A percentile compares a stretch with the other conserved stretches of the same genome.
These are phyloP conservation scores for Drosophila anomalata DNA, from an alignment of 2,888 invertebrate genomes.

Conservation along the genomic window DNA sequence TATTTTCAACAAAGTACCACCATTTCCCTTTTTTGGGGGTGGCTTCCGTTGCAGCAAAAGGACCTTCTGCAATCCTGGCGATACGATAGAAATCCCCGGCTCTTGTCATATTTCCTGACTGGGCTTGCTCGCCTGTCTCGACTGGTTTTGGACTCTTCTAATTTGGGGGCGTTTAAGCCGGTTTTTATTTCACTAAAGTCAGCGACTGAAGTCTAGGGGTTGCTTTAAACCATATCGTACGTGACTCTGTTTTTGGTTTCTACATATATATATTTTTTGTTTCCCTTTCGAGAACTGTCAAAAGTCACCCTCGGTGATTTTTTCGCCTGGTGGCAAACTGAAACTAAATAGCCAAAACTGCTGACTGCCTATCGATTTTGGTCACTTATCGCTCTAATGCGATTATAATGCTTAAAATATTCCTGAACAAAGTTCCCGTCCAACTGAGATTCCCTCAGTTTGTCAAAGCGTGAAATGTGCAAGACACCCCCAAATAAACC, in stretches of 20 bases:
- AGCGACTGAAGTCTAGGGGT: slow-evolving; percentile 56
- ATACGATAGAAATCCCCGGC: slow-evolving; percentile 51
- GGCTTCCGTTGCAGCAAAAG: slow-evolving; percentile 62
- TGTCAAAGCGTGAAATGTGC: slow-evolving; percentile 69
- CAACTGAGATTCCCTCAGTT: slow-evolving; percentile 65
- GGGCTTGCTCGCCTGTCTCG: slow-evolving; percentile 15
- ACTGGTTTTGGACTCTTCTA: slow-evolving; percentile 51
- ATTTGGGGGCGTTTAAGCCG: slow-evolving; percentile 70
- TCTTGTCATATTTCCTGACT: slow-evolving; percentile 65
- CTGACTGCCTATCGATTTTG: slow-evolving; percentile 72
- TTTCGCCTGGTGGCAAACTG: slow-evolving; percentile 19
- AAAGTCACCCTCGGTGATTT: slow-evolving; percentile 67
- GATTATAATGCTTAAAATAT: slow-evolving; percentile 73
- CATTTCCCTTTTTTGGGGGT: slow-evolving; percentile 37
- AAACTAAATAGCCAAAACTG: slow-evolving; percentile 71
- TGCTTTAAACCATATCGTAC: slow-evolving; percentile 66
- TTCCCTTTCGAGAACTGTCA: slow-evolving; percentile 45
- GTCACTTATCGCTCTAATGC: slow-evolving; percentile 73
- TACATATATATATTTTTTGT: not conserved
- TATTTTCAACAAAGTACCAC: slow-evolving; percentile 15
- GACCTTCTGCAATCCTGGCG: slow-evolving; percentile 57
- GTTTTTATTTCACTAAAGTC: slow-evolving; percentile 30
- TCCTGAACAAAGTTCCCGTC: slow-evolving; percentile 38
- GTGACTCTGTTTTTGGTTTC: slow-evolving; percentile 55
- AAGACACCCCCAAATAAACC: slow-evolving; percentile 47